phyloP scores from a whole-genome alignment of 2,888 invertebrate species.

The Ochropacha duplaris region DNA sequence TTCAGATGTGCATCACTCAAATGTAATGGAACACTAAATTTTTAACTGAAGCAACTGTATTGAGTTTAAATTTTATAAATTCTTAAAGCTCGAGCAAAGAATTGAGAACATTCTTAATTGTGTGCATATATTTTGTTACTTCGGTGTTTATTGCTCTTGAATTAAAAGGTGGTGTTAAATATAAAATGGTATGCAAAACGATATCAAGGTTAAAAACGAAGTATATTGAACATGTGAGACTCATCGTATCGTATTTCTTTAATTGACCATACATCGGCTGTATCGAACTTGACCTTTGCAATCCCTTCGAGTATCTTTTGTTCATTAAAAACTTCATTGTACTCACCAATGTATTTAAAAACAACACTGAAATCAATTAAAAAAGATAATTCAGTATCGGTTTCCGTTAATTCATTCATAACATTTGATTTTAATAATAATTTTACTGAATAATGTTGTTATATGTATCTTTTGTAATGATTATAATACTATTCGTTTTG shows the following conservation, averaged over 20 bases:
- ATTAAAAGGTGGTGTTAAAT: neutral
- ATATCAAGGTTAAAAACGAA: constrained; percentile 6
- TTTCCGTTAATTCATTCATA: constrained; percentile 19
- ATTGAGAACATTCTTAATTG: neutral
- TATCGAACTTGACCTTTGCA: constrained; percentile 46
- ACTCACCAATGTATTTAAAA: constrained; percentile 47
- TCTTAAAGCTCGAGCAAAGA: neutral
- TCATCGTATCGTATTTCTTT: constrained; percentile 41
- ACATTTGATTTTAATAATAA: neutral
- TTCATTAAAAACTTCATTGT: constrained; percentile 64
- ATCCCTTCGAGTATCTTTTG: constrained; percentile 36
- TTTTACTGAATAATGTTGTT: neutral
- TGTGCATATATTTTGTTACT: neutral
- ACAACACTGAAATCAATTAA: constrained; percentile 41
- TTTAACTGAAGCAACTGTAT: neutral
- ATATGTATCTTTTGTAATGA: neutral
- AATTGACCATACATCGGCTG: constrained; percentile 42
- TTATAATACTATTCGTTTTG: too few relatives aligned
- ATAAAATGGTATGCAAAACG: constrained; percentile 8
- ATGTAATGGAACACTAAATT: neutral
- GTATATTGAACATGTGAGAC: constrained; percentile 4
- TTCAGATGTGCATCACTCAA: neutral
- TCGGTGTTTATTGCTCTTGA: neutral
- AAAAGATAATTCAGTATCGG: constrained; percentile 40
- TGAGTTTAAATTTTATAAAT: neutral